Base-by-base conservation (phyloP, 2,888 invertebrate genomes). In the Philonicus albiceps region DNA sequence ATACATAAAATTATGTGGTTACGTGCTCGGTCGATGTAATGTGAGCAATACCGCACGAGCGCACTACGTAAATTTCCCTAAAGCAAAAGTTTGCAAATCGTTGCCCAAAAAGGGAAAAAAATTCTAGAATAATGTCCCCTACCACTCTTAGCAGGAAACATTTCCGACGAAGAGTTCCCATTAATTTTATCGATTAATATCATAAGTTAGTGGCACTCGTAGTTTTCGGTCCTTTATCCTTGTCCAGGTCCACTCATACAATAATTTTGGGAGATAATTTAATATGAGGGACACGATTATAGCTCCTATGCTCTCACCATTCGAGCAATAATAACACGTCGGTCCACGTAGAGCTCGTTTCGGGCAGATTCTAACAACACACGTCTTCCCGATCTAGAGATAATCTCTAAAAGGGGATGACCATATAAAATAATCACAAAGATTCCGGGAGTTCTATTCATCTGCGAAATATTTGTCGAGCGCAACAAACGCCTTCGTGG, bases 401-500 rank as follows among this genome's bases (percentile, higher is more conserved):
- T 76, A 40, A 40, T 76, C 76, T 43, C 40, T 31, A 5, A 81
- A 81, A 81, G 31, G 80, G 55, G 53, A 53, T 81, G 80, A 81
- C 53, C 80, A 53, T 81, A 81, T 81, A 81, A 81, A 81, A 81
- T 81, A 81, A 81, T 81, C 80, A 81, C 80, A 49, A 31, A 31
- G 19, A 40, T 43, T 40, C 49, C 19, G 5, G 16, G n/a, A 49
- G 49, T 49, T 49, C 49, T 22, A 76, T 40, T 40, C 76, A 76
- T 11, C 19, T 40, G 43, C 76, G 19, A 76, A 76, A 76, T 40
- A 40, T 43, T 37, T 76, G 76, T 76, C 8, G 76, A 43, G 40
- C 37, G n/a, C 76, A 76, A 37, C 27, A 40, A 19, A 76, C 43
- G n/a, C 76, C 55, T n/a, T 81, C 6, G 6, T 49, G 30, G n/a